phyloP scores from a whole-genome alignment of 1,140 invertebrate species.

The Globodera rostochiensis region DNA sequence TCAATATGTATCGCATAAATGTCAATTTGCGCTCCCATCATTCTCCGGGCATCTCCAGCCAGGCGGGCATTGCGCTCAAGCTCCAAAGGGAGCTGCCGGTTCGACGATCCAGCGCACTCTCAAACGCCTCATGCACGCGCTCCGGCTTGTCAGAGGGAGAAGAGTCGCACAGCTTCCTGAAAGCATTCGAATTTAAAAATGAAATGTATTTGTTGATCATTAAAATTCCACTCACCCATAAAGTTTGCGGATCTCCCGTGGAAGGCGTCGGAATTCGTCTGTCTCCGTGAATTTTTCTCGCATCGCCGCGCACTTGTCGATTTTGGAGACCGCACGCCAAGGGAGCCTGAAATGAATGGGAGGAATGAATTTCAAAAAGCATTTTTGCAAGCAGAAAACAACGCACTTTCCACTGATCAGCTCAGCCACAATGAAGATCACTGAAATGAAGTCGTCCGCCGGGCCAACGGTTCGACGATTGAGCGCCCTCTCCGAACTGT shows the following conservation, averaged over 20 bases:
- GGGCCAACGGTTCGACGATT: constrained; percentile 20
- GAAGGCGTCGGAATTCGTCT: not conserved
- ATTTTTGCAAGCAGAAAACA: not conserved
- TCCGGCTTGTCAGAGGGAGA: not conserved
- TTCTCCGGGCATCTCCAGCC: not conserved
- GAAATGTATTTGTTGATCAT: not conserved
- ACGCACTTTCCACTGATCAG: constrained; percentile 36
- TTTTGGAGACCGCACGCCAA: constrained; percentile 22
- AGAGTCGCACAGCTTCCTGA: not conserved
- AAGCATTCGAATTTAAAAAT: not conserved
- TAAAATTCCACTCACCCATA: not conserved
- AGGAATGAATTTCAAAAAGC: constrained; percentile 5
- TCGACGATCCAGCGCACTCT: not conserved
- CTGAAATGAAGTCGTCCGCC: constrained; percentile 34
- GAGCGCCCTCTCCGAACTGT: constrained; percentile 28
- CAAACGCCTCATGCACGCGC: not conserved
- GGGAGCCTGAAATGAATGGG: constrained; percentile 27
- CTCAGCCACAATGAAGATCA: constrained; percentile 29
- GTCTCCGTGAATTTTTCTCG: not conserved
- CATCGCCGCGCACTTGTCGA: not conserved
- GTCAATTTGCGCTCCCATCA: not conserved
- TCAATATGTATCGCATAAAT: no score
- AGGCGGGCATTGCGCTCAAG: not conserved
- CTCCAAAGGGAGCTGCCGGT: not conserved
- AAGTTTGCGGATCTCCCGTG: constrained; percentile 15